Conservation (phyloP, 2,797 vertebrate genomes). For the Gallinago nigripennis region DNA sequence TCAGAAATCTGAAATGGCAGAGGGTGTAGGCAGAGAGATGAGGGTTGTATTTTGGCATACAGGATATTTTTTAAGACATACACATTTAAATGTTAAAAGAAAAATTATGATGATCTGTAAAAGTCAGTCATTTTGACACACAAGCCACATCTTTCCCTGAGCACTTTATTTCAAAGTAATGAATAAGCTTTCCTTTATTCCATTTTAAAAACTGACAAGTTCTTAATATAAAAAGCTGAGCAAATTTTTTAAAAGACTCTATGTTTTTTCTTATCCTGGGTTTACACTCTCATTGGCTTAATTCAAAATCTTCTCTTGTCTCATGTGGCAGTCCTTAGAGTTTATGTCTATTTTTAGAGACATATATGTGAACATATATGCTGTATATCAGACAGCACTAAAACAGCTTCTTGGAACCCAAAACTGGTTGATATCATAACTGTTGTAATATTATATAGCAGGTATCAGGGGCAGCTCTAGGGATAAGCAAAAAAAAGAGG, state of each 20-base stretch:
- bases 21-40: background rate
- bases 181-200: background rate
- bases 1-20: conserved; percentile 14
- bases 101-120: background rate
- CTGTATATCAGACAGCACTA: background rate
- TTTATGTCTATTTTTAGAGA: background rate
- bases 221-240: background rate
- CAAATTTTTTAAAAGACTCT: background rate
- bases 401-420: background rate
- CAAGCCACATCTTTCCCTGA: background rate
- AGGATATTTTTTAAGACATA: background rate
- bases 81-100: conserved; percentile 12
- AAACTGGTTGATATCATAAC: background rate
- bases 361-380: background rate
- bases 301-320: background rate
- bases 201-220: background rate
- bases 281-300: background rate
- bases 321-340: background rate
- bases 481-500: background rate
- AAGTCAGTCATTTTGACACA: conserved; percentile 28
- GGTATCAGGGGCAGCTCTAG: background rate
- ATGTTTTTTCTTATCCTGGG: background rate
- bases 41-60: background rate
- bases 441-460: background rate
- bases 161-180: background rate